Evolutionary conservation across 2,113 vertebrate species (phyloP).

Genomic region (Siniperca chuatsi): DNA sequence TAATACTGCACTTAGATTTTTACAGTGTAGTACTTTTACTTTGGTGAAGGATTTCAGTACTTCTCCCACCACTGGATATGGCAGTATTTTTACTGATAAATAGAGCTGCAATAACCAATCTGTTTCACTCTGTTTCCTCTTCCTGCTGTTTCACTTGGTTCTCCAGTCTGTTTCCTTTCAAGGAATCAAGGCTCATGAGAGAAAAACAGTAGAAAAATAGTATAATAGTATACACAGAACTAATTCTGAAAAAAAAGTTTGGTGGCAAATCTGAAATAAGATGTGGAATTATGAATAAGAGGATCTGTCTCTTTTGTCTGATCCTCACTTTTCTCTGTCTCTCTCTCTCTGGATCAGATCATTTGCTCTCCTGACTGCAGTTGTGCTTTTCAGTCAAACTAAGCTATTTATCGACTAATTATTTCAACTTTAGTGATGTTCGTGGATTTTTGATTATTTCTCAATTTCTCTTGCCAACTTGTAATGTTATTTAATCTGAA

Average conservation of each 20-base stretch:
- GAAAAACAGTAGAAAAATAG: neutral
- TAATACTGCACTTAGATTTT: neutral
- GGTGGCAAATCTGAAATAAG: neutral
- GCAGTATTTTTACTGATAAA: neutral
- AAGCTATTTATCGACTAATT: neutral
- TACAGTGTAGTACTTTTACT: neutral
- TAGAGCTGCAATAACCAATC: neutral
- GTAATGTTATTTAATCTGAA: neutral
- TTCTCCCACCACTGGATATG: neutral
- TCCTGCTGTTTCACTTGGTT: neutral
- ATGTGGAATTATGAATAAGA: neutral
- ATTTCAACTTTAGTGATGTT: neutral
- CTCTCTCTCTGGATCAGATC: constrained; percentile 18
- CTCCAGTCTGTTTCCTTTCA: neutral
- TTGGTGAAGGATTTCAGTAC: neutral
- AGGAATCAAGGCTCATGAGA: neutral
- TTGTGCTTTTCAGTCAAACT: constrained; percentile 13
- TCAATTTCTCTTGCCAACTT: neutral
- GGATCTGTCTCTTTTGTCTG: neutral
- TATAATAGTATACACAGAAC: neutral
- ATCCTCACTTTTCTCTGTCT: neutral
- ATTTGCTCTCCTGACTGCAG: constrained; percentile 20
- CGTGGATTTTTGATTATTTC: neutral
- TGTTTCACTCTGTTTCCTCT: neutral
- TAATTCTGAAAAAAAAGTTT: neutral